These are phyloP conservation scores for Chloebia gouldiae DNA, from an alignment of 2,113 vertebrate species.

Conservation along the genomic window DNA sequence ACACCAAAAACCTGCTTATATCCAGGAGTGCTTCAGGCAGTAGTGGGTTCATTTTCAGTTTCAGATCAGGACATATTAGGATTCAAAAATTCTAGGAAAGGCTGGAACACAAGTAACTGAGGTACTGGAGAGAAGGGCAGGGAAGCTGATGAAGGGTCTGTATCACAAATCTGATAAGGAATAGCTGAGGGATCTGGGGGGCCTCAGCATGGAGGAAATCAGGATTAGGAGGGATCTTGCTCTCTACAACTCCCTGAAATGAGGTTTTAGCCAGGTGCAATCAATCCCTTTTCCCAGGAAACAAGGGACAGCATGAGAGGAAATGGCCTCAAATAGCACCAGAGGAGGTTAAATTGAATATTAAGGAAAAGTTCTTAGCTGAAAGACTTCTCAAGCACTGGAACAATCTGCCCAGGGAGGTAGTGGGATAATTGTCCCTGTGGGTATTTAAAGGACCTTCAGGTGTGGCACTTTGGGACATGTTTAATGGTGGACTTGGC, in stretches of 20 bases:
- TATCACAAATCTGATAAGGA: background rate
- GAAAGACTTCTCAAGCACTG: background rate
- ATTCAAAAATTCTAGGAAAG: background rate
- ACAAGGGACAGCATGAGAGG: background rate
- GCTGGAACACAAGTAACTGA: background rate
- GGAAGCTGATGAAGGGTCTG: background rate
- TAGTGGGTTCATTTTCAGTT: background rate
- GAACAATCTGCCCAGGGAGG: background rate
- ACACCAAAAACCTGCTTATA: background rate
- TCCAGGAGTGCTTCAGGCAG: background rate
- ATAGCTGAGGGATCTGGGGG: background rate
- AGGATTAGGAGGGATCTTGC: background rate
- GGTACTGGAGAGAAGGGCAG: background rate
- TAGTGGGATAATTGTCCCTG: accelerated
- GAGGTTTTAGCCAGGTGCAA: background rate
- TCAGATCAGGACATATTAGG: background rate
- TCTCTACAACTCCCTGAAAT: background rate
- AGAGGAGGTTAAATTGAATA: background rate
- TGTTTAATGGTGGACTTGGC: background rate
- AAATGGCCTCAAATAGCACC: background rate
- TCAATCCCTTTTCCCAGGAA: background rate
- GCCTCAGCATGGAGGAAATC: background rate
- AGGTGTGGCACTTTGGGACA: background rate
- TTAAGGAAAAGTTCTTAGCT: background rate
- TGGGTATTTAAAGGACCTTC: background rate